Conservation (phyloP, 37 sponge, comb jelly and placozoan genomes). For the Crambe crambe region DNA sequence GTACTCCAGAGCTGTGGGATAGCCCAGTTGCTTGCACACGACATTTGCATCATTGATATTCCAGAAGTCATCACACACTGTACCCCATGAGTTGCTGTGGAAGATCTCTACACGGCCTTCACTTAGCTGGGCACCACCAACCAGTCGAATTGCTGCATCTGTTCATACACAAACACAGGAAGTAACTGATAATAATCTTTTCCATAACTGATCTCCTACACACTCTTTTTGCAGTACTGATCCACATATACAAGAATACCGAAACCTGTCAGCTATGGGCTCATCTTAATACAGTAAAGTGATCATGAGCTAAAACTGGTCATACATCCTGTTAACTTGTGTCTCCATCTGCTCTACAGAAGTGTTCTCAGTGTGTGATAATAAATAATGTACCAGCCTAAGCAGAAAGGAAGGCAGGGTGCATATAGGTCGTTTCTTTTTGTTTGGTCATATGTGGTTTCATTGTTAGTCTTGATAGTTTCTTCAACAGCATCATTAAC, state of each 20-base stretch:
- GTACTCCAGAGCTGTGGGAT: slow-evolving; percentile 9
- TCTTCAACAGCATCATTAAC: too few species aligned
- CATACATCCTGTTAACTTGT: too few species aligned
- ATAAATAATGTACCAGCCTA: too few species aligned
- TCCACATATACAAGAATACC: background rate
- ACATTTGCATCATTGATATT: slow-evolving; percentile 36
- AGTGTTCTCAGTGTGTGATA: too few species aligned
- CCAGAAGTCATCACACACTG: slow-evolving; percentile 58
- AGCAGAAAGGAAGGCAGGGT: too few species aligned
- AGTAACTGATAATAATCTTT: background rate
- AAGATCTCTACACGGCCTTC: slow-evolving; percentile 67
- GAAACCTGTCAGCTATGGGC: background rate
- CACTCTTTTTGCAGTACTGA: background rate
- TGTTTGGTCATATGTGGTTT: too few species aligned
- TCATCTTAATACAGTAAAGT: too few species aligned
- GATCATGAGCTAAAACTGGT: too few species aligned
- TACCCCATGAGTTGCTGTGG: slow-evolving; percentile 63
- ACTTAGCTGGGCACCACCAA: background rate
- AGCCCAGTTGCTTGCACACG: slow-evolving; percentile 60
- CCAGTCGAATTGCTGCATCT: slow-evolving; percentile 41
- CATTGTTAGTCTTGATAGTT: too few species aligned
- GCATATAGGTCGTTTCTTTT: too few species aligned
- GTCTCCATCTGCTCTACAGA: too few species aligned
- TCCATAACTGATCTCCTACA: background rate
- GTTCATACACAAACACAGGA: background rate